These are phyloP conservation scores for Phoxinus phoxinus DNA, from an alignment of 2,113 vertebrate genomes.

Conservation along the genomic window DNA sequence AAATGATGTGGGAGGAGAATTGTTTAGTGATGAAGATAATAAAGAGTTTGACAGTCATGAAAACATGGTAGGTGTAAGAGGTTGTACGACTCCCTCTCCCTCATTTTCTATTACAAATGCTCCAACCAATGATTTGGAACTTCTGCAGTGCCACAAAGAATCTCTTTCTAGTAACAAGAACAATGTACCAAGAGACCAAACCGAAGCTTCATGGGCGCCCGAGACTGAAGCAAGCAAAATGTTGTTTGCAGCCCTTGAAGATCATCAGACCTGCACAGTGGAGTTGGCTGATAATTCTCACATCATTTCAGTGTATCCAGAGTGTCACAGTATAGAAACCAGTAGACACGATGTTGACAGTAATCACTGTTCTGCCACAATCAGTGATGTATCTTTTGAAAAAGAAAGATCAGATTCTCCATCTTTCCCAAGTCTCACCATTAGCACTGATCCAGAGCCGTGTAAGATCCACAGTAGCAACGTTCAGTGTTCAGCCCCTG, in stretches of 20 bases:
- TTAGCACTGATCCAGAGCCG: slow-evolving; percentile 42
- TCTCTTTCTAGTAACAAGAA: slow-evolving; percentile 36
- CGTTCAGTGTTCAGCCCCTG: slow-evolving; percentile 48
- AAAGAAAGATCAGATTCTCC: slow-evolving; percentile 53
- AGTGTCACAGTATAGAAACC: slow-evolving; percentile 2
- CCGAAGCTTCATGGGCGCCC: not conserved
- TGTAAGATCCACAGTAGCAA: slow-evolving; percentile 48
- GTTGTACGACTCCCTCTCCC: not conserved
- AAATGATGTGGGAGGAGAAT: slow-evolving; percentile 37
- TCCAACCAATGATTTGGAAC: slow-evolving; percentile 1
- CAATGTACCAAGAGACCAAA: slow-evolving; percentile 13
- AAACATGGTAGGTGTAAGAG: slow-evolving; percentile 20
- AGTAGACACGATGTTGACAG: slow-evolving; percentile 27
- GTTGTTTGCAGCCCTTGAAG: not conserved
- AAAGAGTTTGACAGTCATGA: slow-evolving; percentile 70
- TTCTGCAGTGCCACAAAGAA: slow-evolving; percentile 15
- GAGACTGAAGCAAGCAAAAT: slow-evolving; percentile 4
- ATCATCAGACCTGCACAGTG: not conserved
- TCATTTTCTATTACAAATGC: slow-evolving; percentile 25
- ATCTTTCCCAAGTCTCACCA: slow-evolving; percentile 57
- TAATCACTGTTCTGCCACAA: slow-evolving; percentile 39
- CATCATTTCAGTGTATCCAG: not conserved
- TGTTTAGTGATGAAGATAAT: slow-evolving; percentile 66
- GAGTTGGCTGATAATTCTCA: slow-evolving; percentile 35
- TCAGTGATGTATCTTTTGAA: slow-evolving; percentile 37